Evolutionary conservation across 2,888 invertebrate genomes (phyloP).

Genomic region (Ochropleura leucogaster): DNA sequence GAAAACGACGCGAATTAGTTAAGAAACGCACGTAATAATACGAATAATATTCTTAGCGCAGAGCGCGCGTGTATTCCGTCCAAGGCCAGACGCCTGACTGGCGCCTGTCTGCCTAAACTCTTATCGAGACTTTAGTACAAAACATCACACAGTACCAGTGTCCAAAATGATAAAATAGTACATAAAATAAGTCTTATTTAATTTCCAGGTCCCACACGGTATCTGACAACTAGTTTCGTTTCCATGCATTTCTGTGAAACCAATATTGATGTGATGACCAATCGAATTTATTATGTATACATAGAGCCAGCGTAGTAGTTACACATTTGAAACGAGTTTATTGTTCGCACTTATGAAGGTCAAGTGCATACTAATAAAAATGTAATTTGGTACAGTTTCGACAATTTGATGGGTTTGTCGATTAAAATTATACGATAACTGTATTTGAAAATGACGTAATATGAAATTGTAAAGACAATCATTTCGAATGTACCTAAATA

Average conservation of each 20-base stretch:
- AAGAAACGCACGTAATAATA: neutral
- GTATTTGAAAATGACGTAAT: neutral
- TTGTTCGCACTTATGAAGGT: neutral
- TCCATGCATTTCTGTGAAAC: neutral
- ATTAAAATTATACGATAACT: neutral
- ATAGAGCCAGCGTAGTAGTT: neutral
- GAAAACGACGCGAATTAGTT: neutral
- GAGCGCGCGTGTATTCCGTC: neutral
- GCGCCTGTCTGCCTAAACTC: neutral
- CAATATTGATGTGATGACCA: neutral
- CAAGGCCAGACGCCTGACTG: conserved; percentile 15
- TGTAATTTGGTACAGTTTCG: neutral
- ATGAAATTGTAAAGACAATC: neutral
- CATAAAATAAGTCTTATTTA: neutral
- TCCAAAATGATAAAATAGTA: neutral
- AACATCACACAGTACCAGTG: neutral
- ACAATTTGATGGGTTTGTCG: neutral
- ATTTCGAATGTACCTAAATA: neutral
- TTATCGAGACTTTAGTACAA: neutral
- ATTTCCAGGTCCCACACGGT: neutral
- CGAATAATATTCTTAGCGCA: neutral
- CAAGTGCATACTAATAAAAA: neutral
- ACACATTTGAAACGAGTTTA: neutral
- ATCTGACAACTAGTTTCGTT: neutral
- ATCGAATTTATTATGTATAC: neutral